Conservation (phyloP, 2,113 vertebrate species). For the Otocyon megalotis region DNA sequence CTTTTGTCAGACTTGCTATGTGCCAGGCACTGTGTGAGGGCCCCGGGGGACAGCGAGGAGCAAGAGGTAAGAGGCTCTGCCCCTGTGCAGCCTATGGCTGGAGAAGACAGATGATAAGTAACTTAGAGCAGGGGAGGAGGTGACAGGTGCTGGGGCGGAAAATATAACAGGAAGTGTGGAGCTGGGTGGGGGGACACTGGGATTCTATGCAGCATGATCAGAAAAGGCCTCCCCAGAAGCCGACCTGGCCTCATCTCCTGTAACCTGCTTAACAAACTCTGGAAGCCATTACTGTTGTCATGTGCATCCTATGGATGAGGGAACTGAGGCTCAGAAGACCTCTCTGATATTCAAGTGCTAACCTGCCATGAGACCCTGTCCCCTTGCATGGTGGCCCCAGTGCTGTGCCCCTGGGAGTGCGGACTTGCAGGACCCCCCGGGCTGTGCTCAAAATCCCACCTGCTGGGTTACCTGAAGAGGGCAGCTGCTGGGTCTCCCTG, state of each 20-base stretch:
- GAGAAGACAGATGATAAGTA: neutral
- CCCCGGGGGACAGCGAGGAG: neutral
- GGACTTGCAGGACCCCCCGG: neutral
- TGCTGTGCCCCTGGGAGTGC: neutral
- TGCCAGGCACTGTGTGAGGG: neutral
- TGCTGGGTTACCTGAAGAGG: neutral
- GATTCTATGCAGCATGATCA: neutral
- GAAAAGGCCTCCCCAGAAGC: neutral
- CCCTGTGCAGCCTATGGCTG: neutral
- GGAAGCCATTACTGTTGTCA: too few species aligned
- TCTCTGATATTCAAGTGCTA: neutral
- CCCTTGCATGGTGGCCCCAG: neutral
- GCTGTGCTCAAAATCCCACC: neutral
- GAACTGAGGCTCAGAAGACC: neutral
- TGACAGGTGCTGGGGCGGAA: neutral
- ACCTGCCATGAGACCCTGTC: neutral
- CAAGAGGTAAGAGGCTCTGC: neutral
- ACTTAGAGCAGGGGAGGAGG: neutral
- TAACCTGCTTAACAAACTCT: neutral
- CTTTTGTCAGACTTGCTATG: neutral
- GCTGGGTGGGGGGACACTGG: neutral
- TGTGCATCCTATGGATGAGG: neutral
- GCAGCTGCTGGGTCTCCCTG: neutral
- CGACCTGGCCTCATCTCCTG: rapidly evolving
- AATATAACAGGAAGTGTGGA: neutral